Percentiles rank a stretch among this genome's conserved stretches.
These are phyloP conservation scores for Ochropleura plecta DNA, from an alignment of 2,888 invertebrate species.

Conservation along the genomic window DNA sequence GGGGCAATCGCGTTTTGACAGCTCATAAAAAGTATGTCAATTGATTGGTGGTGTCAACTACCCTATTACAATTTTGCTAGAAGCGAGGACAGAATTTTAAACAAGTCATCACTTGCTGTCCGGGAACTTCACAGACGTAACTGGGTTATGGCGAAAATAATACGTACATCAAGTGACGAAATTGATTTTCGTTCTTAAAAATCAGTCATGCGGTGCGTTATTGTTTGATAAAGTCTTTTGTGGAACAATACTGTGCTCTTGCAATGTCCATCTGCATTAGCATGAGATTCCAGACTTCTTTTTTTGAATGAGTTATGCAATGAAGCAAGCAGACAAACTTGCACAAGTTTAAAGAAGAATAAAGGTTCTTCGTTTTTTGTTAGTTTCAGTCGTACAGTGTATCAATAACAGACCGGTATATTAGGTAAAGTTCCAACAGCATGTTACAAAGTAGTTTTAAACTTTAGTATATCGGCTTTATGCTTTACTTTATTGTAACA, in stretches of 20 bases:
- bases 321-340: background rate
- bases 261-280: constrained; percentile 5
- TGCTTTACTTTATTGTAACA: background rate
- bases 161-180: background rate
- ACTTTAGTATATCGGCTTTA: background rate
- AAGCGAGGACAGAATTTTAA: background rate
- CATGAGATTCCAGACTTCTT: background rate
- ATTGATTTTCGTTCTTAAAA: background rate
- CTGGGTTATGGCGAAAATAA: background rate
- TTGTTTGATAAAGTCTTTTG: background rate
- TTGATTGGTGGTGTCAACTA: no score
- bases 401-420: background rate
- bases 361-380: background rate
- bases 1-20: no score
- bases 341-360: no score
- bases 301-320: background rate
- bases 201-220: background rate
- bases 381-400: background rate
- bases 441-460: background rate
- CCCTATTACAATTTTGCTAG: background rate
- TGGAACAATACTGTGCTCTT: background rate
- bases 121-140: background rate
- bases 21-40: no score
- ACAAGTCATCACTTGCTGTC: background rate
- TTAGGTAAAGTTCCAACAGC: background rate